A percentile compares a stretch with the other conserved stretches of the same genome.
phyloP scores from a whole-genome alignment of 2,797 vertebrate species.

The Potorous gilbertii region DNA sequence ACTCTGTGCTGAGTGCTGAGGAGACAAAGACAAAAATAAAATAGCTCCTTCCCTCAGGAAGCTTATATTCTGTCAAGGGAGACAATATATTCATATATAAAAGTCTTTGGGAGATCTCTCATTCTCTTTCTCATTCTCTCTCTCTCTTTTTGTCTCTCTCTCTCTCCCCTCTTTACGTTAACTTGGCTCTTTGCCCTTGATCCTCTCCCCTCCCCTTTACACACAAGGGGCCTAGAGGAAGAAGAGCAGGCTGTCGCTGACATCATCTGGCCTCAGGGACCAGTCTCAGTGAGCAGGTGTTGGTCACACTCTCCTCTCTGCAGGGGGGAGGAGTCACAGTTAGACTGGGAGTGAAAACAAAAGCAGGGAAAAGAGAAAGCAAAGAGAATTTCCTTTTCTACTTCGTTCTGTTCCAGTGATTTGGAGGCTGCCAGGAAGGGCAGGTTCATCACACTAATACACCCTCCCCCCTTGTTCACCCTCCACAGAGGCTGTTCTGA shows the following conservation, averaged over 20 bases:
- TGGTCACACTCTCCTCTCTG: constrained; percentile 18
- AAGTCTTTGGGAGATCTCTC: too few relatives aligned
- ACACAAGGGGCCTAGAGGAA: background rate
- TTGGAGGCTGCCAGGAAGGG: background rate
- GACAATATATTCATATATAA: background rate
- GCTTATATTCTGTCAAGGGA: background rate
- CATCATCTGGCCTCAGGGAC: constrained; percentile 46
- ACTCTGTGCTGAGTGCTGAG: background rate
- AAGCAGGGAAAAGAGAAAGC: constrained; percentile 29
- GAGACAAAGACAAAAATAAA: background rate
- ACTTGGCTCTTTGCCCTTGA: background rate
- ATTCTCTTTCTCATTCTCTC: too few relatives aligned
- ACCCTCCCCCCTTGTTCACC: background rate
- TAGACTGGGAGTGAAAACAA: constrained; percentile 31
- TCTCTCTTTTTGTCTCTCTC: too few relatives aligned
- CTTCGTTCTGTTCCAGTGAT: background rate
- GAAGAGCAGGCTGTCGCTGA: constrained; percentile 44
- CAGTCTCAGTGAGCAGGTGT: constrained; percentile 65
- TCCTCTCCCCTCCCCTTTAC: background rate
- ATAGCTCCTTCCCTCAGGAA: background rate
- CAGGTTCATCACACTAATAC: background rate
- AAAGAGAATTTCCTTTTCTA: background rate
- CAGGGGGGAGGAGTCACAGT: background rate
- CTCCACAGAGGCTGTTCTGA: background rate
- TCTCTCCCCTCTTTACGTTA: background rate